Evolutionary conservation across 2,797 vertebrate genomes (phyloP), one percentile per base, ranked within the genome.

Genomic region (Silurus lanzhouensis): DNA sequence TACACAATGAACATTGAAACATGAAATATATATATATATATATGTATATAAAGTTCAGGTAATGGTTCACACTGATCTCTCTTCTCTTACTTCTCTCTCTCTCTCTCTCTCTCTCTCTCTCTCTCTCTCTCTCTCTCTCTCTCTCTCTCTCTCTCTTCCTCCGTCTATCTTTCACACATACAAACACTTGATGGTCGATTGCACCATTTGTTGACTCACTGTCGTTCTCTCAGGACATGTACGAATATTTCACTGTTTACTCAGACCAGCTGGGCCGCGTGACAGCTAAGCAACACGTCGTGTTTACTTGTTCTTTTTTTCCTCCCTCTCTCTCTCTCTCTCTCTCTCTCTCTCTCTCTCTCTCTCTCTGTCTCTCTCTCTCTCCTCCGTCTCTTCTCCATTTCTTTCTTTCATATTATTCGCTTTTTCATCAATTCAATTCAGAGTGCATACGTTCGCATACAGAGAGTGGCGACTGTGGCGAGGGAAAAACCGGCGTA

Each of bases 311-410:
- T 52, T 52, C 48, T 52, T 9, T 52, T 52, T 7, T 52, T 7
- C 5, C 48, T 55, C 22, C n/a, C 46, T 22, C 6, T 52, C 44
- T 52, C 72, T 22, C 48, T 25, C 2, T 58, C 15, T 10, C 55
- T 77, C 38, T 63, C 25, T 79, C 31, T 63, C 25, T 68, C 66
- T 68, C 66, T 68, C 25, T 68, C 66, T 55, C 72, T n/a, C 48
- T 25, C 2, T 58, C 15, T 10, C 52, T 76, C 31, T 63, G 15
- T 78, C 31, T 63, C 25, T 67, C 66, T 27, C 25, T 67, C 25
- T 67, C 66, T 67, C 66, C 25, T n/a, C 12, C n/a, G 10, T 9
- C 25, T n/a, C 5, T 25, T 31, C 27, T 31, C 66, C 27, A 3
- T 31, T 25, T 66, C n/a, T 66, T 22, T 64, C 61, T 64, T 10